Percentiles rank a stretch among this genome's conserved stretches.
Conservation (phyloP, 2,113 vertebrate genomes). For the Galeopterus variegatus region DNA sequence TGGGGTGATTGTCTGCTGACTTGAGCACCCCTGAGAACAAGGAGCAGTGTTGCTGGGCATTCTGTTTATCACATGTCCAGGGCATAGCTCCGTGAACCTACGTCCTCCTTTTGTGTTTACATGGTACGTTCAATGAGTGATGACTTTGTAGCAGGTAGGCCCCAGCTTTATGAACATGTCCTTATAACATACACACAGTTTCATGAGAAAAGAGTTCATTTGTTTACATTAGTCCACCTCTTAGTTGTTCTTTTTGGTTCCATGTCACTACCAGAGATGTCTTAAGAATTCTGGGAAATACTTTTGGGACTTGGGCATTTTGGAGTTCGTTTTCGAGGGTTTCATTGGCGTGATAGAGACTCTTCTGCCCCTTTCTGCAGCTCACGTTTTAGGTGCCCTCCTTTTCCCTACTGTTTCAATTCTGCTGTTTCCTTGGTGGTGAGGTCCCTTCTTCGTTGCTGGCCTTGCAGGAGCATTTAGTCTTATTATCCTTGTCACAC, state of each 20-base stretch:
- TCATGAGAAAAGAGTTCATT: neutral
- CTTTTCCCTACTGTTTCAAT: neutral
- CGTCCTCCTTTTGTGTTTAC: too few species aligned
- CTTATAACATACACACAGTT: fast-evolving
- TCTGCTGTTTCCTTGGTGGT: neutral
- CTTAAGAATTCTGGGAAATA: neutral
- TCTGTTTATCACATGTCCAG: fast-evolving
- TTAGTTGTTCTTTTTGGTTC: neutral
- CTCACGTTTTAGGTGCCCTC: neutral
- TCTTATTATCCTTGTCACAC: neutral
- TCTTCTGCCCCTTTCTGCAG: neutral
- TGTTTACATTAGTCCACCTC: too few species aligned
- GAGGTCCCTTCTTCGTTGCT: neutral
- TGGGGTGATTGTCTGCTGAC: neutral
- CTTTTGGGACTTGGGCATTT: neutral
- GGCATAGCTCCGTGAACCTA: too few species aligned
- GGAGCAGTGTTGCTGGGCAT: fast-evolving
- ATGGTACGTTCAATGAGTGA: neutral
- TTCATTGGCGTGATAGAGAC: neutral
- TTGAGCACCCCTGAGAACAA: fast-evolving
- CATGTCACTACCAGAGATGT: neutral
- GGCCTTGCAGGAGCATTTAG: neutral
- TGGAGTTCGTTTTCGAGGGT: neutral
- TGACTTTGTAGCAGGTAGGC: neutral
- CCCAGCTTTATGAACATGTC: fast-evolving